Evolutionary conservation across 1,140 invertebrate genomes (phyloP), one percentile per base, ranked within the genome.

Genomic region (Drosophila santomea): DNA sequence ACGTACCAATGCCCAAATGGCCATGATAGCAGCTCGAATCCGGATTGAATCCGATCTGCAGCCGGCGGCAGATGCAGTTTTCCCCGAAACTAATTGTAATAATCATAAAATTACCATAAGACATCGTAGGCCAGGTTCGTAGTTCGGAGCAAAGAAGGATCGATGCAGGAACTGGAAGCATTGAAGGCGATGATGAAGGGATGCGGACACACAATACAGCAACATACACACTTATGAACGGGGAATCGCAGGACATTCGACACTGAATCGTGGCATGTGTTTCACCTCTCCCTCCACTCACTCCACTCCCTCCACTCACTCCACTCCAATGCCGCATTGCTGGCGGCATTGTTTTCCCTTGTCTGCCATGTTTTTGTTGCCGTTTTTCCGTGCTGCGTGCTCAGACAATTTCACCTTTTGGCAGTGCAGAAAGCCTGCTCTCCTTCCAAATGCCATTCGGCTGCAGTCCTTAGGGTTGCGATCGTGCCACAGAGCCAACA

Each of bases 51-150:
- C 38, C 38, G 36, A 36, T 50, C 35, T 28, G 62, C 50, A 67
- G 73, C 56, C 11, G 57, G 41, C 43, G 83, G 83, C 83, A 88
- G 83, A 88, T 88, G 83, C 83, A 88, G 52, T 82, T 78, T 68
- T 62, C 78, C 82, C 83, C 75, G 60, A 69, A 69, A 69, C 59
- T 36, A 78, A 82, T 58, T 54, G 76, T 69, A 74, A 86, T 86
- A 74, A 78, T 78, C 68, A 77, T 78, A 69, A 60, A 89, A 88
- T 88, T 88, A 89, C 83, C 84, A 88, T 88, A 88, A 74, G 84
- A 83, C 75, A 79, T 55, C 25, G 69, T 2, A 20, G 20, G 20
- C 20, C 20, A 20, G 66, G 67, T 32, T 60, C 71, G 54, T 51
- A 20, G 52, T 28, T 36, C 47, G 35, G 12, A 44, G 52, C 36